Percentiles rank a stretch among this genome's conserved stretches.
Conservation (phyloP, 2,797 vertebrate genomes). For the Semaprochilodus insignis region DNA sequence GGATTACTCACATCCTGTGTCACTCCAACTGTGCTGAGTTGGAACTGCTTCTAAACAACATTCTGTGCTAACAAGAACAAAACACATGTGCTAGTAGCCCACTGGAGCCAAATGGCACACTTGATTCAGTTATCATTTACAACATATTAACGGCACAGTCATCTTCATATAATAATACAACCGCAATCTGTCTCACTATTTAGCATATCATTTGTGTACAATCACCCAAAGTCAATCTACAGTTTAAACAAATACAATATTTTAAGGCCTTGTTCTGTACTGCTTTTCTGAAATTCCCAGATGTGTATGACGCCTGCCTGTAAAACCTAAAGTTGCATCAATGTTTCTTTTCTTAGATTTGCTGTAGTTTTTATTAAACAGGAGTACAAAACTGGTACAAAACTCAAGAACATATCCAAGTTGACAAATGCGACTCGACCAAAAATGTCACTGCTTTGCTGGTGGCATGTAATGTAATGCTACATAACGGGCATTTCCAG, state of each 20-base stretch:
- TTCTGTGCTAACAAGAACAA: neutral
- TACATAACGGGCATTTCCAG: neutral
- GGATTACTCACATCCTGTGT: conserved; percentile 17
- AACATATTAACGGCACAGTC: neutral
- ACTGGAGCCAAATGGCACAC: neutral
- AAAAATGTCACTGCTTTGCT: neutral
- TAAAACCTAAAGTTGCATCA: neutral
- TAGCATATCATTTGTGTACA: no score
- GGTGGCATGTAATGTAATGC: neutral
- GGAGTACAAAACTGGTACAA: no score
- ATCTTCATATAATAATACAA: neutral
- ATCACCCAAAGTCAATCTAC: neutral
- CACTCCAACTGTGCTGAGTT: neutral
- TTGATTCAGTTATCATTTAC: neutral
- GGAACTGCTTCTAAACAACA: neutral
- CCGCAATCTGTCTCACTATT: no score
- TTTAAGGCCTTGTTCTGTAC: neutral
- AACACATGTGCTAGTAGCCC: neutral
- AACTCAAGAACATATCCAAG: no score
- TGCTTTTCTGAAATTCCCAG: no score
- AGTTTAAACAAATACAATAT: neutral
- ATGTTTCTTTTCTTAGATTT: neutral
- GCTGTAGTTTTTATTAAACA: neutral
- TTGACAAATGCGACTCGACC: no score
- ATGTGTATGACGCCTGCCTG: no score